Conservation (phyloP, 2,113 vertebrate genomes). For the Oncorhynchus clarkii region DNA sequence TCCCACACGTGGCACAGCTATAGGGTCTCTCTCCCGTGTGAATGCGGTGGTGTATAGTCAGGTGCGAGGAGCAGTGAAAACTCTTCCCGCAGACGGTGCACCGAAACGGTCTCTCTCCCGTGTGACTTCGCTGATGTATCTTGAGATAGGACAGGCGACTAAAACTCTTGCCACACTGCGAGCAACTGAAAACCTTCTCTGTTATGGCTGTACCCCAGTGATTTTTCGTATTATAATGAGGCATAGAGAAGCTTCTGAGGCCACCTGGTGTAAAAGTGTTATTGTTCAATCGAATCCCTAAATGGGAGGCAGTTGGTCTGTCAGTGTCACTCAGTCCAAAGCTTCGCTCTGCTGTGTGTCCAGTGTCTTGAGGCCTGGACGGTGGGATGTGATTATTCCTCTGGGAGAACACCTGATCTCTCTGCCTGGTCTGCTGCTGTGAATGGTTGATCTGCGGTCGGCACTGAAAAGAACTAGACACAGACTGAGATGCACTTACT, state of each 20-base stretch:
- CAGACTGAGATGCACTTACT: not conserved
- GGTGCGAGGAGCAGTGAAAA: conserved; percentile 14
- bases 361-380: not conserved
- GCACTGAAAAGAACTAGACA: not conserved
- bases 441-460: not conserved
- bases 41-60: conserved; percentile 13
- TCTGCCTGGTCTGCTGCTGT: not conserved
- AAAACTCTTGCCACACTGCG: conserved; percentile 21
- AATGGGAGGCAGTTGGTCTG: not conserved
- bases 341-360: not conserved
- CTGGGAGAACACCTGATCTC: not conserved
- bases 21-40: conserved; percentile 26
- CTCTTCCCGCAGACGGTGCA: conserved; percentile 25
- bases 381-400: not conserved
- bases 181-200: not conserved
- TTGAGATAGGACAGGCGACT: conserved; percentile 10
- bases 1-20: conserved; percentile 21
- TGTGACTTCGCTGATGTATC: conserved; percentile 19
- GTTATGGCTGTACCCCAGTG: not conserved
- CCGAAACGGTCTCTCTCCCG: conserved; percentile 18
- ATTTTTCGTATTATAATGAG: not conserved
- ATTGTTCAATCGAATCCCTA: not conserved
- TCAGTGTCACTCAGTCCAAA: not conserved
- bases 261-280: not conserved
- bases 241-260: not conserved